Percentiles rank a stretch among this genome's conserved stretches.
These are phyloP conservation scores for Aurelia sp. DNA, from an alignment of 30 jellyfish, hydroid and myxozoan species.

Conservation along the genomic window DNA sequence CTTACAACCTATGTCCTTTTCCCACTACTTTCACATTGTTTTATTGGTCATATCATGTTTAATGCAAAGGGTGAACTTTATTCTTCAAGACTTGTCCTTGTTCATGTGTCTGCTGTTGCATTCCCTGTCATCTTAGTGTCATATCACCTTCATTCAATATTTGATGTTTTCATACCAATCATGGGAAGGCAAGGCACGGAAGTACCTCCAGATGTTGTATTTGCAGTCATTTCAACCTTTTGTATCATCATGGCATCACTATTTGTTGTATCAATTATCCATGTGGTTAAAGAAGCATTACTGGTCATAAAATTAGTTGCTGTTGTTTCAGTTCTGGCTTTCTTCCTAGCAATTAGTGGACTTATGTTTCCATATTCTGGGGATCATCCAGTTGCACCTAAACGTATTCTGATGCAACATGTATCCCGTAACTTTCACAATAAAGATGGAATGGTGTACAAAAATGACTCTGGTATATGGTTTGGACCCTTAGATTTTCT, in stretches of 20 bases:
- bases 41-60: slow-evolving; percentile 4
- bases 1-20: slow-evolving; percentile 55
- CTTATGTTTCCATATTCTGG: slow-evolving; percentile 79
- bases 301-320: slow-evolving; percentile 24
- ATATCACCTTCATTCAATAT: slow-evolving; percentile 59
- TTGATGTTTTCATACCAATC: slow-evolving; percentile 85
- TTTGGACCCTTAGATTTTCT: slow-evolving; percentile 87
- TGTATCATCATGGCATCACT: slow-evolving; percentile 43
- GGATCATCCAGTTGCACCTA: slow-evolving; percentile 81
- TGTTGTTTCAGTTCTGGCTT: slow-evolving; percentile 44
- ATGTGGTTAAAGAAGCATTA: slow-evolving; percentile 12
- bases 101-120: slow-evolving; percentile 64
- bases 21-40: slow-evolving; percentile 69
- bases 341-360: slow-evolving; percentile 62
- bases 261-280: slow-evolving; percentile 54
- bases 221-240: slow-evolving; percentile 60
- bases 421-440: slow-evolving; percentile 83
- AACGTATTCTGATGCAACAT: slow-evolving; percentile 88
- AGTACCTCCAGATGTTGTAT: slow-evolving; percentile 83
- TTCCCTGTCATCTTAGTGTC: slow-evolving; percentile 63
- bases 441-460: slow-evolving; percentile 66
- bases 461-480: slow-evolving; percentile 96
- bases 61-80: not conserved
- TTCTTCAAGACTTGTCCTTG: slow-evolving; percentile 21
- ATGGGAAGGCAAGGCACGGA: slow-evolving; percentile 95